phyloP scores from a whole-genome alignment of 2,113 vertebrate genomes.

The Petrocephalus zakoni region DNA sequence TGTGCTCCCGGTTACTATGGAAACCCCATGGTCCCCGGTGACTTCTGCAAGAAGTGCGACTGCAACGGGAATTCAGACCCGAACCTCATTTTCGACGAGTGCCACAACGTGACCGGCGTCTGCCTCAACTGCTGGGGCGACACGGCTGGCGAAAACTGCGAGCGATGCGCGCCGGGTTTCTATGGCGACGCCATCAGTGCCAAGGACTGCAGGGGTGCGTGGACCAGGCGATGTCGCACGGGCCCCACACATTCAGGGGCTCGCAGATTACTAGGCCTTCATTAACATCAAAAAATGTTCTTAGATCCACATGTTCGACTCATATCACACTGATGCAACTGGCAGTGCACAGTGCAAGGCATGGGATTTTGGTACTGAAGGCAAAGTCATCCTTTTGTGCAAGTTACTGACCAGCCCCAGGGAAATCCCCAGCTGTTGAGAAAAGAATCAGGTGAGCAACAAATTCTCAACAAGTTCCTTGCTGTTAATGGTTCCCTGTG shows the following conservation, averaged over 20 bases:
- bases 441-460: background rate
- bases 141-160: slow-evolving; percentile 79
- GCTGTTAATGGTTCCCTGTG: background rate
- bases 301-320: background rate
- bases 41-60: slow-evolving; percentile 84
- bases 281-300: too few relatives aligned
- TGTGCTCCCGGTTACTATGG: slow-evolving; percentile 95
- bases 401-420: background rate
- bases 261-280: background rate
- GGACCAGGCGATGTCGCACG: background rate
- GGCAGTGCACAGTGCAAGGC: background rate
- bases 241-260: background rate
- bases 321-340: background rate
- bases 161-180: slow-evolving; percentile 78
- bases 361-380: background rate
- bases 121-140: slow-evolving; percentile 84
- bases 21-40: slow-evolving; percentile 77
- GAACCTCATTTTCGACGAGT: slow-evolving; percentile 90
- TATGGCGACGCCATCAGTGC: slow-evolving; percentile 78
- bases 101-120: slow-evolving; percentile 84
- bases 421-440: background rate
- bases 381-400: background rate
- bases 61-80: slow-evolving; percentile 95
- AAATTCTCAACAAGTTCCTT: background rate
- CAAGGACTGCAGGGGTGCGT: slow-evolving; percentile 83